Conservation (phyloP, 2,888 invertebrate genomes). For the Helleia helle region DNA sequence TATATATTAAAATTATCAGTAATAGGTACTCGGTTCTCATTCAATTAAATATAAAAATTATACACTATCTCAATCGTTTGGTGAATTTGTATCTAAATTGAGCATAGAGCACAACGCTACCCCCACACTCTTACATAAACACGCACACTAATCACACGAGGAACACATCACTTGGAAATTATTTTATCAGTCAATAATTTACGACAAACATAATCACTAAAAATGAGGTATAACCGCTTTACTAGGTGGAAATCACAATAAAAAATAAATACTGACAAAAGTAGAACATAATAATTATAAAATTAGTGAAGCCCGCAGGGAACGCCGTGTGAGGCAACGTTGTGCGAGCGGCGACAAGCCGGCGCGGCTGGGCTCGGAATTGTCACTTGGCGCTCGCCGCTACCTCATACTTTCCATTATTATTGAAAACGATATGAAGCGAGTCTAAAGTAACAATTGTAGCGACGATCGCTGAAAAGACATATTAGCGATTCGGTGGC, state of each 20-base stretch:
- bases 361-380: slow-evolving; percentile 13
- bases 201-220: slow-evolving; percentile 60
- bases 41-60: slow-evolving; percentile 70
- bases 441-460: too few species aligned
- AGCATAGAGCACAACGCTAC: slow-evolving; percentile 73
- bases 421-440: too few species aligned
- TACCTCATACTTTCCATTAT: not conserved
- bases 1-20: slow-evolving; percentile 72
- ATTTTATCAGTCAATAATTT: slow-evolving; percentile 68
- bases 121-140: slow-evolving; percentile 59
- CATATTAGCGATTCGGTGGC: too few species aligned
- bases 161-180: slow-evolving; percentile 67
- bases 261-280: slow-evolving; percentile 61
- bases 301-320: slow-evolving; percentile 35
- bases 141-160: slow-evolving; percentile 60
- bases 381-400: not conserved
- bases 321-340: slow-evolving; percentile 64
- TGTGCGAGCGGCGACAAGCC: slow-evolving; percentile 46
- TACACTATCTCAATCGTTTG: slow-evolving; percentile 70
- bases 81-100: slow-evolving; percentile 72
- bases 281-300: slow-evolving; percentile 32
- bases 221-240: slow-evolving; percentile 65
- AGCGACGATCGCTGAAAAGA: too few species aligned
- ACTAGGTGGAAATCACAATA: slow-evolving; percentile 62
- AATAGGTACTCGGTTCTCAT: slow-evolving; percentile 72